Conservation (phyloP, 2,888 invertebrate genomes). For the Amphipyra berbera region DNA sequence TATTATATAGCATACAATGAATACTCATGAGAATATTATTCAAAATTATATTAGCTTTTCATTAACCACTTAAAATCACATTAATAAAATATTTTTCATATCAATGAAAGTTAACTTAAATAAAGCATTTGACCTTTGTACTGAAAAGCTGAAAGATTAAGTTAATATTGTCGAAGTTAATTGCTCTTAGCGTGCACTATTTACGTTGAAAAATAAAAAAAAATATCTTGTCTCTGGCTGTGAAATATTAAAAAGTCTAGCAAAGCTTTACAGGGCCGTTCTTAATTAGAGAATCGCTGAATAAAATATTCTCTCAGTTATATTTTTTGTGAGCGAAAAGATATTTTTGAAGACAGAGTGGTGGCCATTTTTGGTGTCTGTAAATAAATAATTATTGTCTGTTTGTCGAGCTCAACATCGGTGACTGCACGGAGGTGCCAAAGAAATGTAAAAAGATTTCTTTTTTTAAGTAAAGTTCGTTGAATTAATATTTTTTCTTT, state of each 20-base stretch:
- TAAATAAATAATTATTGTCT: slow-evolving; percentile 33
- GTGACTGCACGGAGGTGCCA: slow-evolving; percentile 3
- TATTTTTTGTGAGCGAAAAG: slow-evolving; percentile 23
- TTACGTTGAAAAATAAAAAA: slow-evolving; percentile 4
- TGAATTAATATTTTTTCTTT: too few relatives aligned
- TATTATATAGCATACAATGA: too few relatives aligned
- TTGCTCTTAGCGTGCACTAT: slow-evolving; percentile 13
- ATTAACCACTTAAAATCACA: slow-evolving; percentile 5
- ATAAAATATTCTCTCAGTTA: slow-evolving; percentile 34
- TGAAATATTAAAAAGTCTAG: slow-evolving; percentile 37
- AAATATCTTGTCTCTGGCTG: slow-evolving; percentile 20
- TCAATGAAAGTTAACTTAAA: slow-evolving; percentile 5
- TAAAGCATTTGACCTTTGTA: slow-evolving; percentile 6
- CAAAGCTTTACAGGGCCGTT: slow-evolving; percentile 24
- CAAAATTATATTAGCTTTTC: slow-evolving; percentile 1
- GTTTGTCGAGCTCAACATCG: neutral
- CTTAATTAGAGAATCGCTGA: slow-evolving; percentile 42
- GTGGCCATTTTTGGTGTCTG: slow-evolving; percentile 8
- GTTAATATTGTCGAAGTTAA: slow-evolving; percentile 16
- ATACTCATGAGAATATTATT: neutral
- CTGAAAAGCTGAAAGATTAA: slow-evolving; percentile 14
- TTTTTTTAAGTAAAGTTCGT: neutral
- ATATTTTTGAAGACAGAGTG: slow-evolving; percentile 22
- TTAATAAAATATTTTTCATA: neutral
- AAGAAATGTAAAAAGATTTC: neutral